These are phyloP conservation scores for Lutraria rhynchaena DNA, from an alignment of 1,140 invertebrate genomes.

Conservation along the genomic window DNA sequence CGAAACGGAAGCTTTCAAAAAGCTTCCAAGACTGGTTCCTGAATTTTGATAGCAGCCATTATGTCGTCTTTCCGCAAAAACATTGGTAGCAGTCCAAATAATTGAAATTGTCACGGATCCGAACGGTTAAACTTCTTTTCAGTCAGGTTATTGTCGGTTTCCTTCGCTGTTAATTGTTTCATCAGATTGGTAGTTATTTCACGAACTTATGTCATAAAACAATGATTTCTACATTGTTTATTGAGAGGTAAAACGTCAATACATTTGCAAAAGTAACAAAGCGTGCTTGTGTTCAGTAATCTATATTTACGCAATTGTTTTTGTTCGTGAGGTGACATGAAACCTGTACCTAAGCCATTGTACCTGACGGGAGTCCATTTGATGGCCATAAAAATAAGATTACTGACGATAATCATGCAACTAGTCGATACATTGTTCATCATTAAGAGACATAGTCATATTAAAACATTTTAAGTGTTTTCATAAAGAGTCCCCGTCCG, in stretches of 20 bases:
- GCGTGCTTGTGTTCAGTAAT: too few species aligned
- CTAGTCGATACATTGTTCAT: conserved; percentile 26
- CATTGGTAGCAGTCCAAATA: conserved; percentile 25
- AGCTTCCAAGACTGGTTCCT: conserved; percentile 43
- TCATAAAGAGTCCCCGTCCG: conserved; percentile 34
- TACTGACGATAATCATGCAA: conserved; percentile 42
- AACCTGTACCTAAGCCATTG: too few species aligned
- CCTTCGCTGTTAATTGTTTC: conserved; percentile 26
- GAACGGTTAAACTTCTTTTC: conserved; percentile 35
- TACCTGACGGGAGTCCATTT: conserved; percentile 3
- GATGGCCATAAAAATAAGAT: conserved; percentile 17
- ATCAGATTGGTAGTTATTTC: conserved; percentile 6
- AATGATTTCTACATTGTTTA: too few species aligned
- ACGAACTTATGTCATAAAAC: too few species aligned
- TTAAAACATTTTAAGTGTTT: conserved; percentile 52
- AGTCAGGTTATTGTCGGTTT: conserved; percentile 33
- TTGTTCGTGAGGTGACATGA: too few species aligned
- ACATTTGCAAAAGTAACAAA: too few species aligned
- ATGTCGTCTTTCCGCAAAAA: conserved; percentile 39
- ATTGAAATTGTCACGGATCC: conserved; percentile 46
- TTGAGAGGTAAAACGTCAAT: too few species aligned
- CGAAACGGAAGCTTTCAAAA: conserved; percentile 57
- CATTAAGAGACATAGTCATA: conserved; percentile 51
- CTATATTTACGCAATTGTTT: too few species aligned
- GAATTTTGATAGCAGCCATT: conserved; percentile 55